These are phyloP conservation scores for Pegoplata infirma DNA, from an alignment of 2,888 invertebrate species.

Conservation along the genomic window DNA sequence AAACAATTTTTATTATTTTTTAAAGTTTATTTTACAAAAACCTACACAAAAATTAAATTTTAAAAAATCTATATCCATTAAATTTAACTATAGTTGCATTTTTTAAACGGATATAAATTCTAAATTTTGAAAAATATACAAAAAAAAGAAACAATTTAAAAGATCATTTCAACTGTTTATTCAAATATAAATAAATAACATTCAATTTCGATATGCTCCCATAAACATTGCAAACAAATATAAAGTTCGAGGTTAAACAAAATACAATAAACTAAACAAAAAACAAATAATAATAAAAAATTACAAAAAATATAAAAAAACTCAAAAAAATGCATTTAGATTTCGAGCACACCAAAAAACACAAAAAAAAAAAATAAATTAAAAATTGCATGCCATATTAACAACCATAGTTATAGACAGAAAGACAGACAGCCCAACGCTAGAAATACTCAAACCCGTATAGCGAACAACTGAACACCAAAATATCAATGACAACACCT, in stretches of 20 bases:
- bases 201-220: constrained; percentile 66
- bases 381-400: constrained; percentile 37
- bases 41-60: background rate
- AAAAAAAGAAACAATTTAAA: too few species aligned
- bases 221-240: constrained; percentile 65
- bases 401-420: constrained; percentile 28
- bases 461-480: constrained; percentile 17
- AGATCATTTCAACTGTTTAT: constrained; percentile 33
- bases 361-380: too few species aligned
- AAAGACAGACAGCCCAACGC: too few species aligned
- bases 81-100: too few species aligned
- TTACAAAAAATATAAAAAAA: constrained; percentile 34
- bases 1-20: too few species aligned
- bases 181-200: constrained; percentile 25
- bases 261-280: constrained; percentile 27
- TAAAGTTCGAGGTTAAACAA: constrained; percentile 68
- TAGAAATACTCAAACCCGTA: constrained; percentile 22
- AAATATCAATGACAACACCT: constrained; percentile 62
- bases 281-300: constrained; percentile 9
- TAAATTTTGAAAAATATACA: too few species aligned
- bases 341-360: constrained; percentile 45
- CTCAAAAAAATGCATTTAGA: constrained; percentile 43
- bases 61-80: background rate
- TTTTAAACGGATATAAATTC: constrained; percentile 43
- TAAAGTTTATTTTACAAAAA: too few species aligned